phyloP scores from a whole-genome alignment of 2,113 vertebrate genomes.

The Opisthocomus hoazin region DNA sequence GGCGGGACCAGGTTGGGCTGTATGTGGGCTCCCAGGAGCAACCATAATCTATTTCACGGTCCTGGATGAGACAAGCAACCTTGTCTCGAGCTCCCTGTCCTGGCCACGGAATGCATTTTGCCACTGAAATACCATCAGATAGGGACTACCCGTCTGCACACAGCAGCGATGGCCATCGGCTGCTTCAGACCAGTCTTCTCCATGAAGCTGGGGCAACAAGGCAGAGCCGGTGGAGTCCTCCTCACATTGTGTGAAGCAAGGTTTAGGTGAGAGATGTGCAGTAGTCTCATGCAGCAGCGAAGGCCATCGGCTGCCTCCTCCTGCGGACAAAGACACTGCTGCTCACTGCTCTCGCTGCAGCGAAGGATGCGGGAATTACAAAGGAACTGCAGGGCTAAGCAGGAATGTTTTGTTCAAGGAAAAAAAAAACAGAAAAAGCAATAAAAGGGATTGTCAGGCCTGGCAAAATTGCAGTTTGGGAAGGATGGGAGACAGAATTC shows the following conservation, averaged over 20 bases:
- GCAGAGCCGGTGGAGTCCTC: too few relatives aligned
- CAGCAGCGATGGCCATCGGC: fast-evolving
- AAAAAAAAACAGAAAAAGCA: not conserved
- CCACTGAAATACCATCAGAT: not conserved
- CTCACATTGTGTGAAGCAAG: too few relatives aligned
- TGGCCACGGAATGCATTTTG: not conserved
- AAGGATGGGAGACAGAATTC: conserved; percentile 14
- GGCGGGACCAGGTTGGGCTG: not conserved
- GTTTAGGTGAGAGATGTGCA: too few relatives aligned
- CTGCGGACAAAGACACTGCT: not conserved
- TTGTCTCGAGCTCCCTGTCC: not conserved
- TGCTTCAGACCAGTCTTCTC: too few relatives aligned
- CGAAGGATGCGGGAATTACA: not conserved
- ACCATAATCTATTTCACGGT: not conserved
- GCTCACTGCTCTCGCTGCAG: not conserved
- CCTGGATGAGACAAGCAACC: not conserved
- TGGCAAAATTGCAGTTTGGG: conserved; percentile 1
- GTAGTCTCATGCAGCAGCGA: too few relatives aligned
- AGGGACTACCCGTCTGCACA: not conserved
- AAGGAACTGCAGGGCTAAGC: not conserved
- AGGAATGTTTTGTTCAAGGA: not conserved
- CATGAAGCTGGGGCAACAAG: too few relatives aligned
- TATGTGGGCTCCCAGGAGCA: not conserved
- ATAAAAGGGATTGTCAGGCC: not conserved
- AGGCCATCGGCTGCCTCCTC: not conserved